Evolutionary conservation across 2,113 vertebrate genomes (phyloP), one percentile per base, ranked within the genome.

Genomic region (Pachycephala philippinensis): DNA sequence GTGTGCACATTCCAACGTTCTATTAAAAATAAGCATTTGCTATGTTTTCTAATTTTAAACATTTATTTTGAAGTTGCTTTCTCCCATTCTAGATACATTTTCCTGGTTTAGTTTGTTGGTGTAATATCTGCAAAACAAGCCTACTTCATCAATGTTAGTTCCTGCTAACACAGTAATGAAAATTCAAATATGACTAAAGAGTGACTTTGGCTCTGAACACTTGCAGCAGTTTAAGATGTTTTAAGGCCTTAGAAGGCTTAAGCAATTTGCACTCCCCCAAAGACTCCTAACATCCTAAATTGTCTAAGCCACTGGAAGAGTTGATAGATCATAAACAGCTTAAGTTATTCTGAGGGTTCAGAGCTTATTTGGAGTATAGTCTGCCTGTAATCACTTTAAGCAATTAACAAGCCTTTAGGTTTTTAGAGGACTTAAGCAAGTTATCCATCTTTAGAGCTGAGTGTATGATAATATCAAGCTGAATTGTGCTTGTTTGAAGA

Each of bases 321-420:
- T 66, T 79, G 76, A 79, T 69, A 65, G 84, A 74, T 94, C 61
- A 68, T 93, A 85, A 96, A 84, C 28, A 92, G 65, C 57, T 92
- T 94, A 92, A 92, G 87, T 50, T 84, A 70, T 49, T 95, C 31
- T 40, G 75, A 54, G 50, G 12, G 52, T 90, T 91, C 63, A 80
- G 64, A 96, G 75, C 74, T 91, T 49, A 66, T 85, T 86, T 90
- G 61, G 33, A 72, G 56, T 84, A 20, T 60, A 94, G 59, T 56
- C 60, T 93, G 52, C 40, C 39, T 60, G 30, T 84, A 89, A 94
- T 87, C 91, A 75, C 60, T 66, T 88, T 22, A 95, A 60, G 64
- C 71, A 93, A 40, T 84, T 93, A 85, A 79, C 13, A 49, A 63
- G n/a, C 15, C 45, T 84, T 80, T 82, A 47, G 49, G 10, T 75